Base-by-base conservation (phyloP, 2,888 invertebrate species). In the Lycia hirtaria region DNA sequence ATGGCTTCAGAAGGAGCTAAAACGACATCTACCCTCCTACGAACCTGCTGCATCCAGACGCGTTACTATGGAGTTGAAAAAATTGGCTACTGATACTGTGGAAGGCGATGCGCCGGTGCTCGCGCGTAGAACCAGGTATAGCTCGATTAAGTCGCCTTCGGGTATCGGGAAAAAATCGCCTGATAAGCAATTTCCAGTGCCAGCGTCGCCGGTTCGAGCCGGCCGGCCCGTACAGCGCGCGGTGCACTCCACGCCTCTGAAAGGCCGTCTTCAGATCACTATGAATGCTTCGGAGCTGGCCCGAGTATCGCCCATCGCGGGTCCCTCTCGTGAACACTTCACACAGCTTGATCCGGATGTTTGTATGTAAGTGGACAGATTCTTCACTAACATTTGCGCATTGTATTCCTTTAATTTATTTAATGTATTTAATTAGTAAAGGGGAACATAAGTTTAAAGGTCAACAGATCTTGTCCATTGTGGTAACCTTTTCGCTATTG, bases 211-310 rank as follows among this genome's bases (percentile, higher is more conserved):
- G 12, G 38, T n/a, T 17, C 33, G 9, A 4, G 40, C 44, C 2
- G 24, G 9, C 6, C 49, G 32, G 3, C 24, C 19, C 35, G 55
- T 87, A 69, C 88, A 87, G 4, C 75, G 88, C 9, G 63, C 60
- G 9, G 71, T 78, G 22, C 90, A 89, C 62, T 89, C 91, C 0
- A 90, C 91, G 47, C 91, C 91, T 0, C 69, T 88, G 14, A 83
- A 83, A 67, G 81, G 82, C 0, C 58, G 68, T 1, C 57, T 19
- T 3, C 50, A 65, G 37, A n/a, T 66, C 2, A 69, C 75, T 0
- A 60, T 78, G 69, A 69, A 73, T 56, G 80, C 76, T 4, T 71
- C 80, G 0, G 83, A 71, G 12, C 68, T 84, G 12, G 81, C 77
- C 7, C 76, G 82, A 10, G 82, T 85, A 28, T 90, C 91, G 56